phyloP scores from a whole-genome alignment of 2,113 vertebrate genomes.

The Oceanites oceanicus region DNA sequence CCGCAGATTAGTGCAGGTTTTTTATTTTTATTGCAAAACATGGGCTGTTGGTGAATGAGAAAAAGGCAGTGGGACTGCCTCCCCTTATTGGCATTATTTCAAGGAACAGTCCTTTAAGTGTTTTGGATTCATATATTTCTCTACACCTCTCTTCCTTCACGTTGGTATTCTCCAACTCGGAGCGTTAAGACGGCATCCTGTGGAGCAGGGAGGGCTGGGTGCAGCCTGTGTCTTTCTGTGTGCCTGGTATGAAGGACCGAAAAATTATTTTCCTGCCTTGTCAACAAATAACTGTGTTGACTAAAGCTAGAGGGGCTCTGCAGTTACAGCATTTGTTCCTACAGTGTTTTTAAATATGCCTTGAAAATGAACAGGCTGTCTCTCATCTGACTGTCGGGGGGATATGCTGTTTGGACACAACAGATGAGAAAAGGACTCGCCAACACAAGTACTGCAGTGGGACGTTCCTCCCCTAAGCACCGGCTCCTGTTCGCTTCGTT shows the following conservation, averaged over 20 bases:
- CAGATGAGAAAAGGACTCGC: no score
- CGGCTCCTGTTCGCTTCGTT: not conserved
- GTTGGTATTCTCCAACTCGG: accelerated
- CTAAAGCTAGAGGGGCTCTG: not conserved
- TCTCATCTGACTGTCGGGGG: no score
- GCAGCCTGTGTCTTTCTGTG: not conserved
- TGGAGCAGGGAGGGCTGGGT: not conserved
- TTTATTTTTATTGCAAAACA: not conserved
- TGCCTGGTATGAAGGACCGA: accelerated
- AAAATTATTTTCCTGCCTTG: no score
- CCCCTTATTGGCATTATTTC: not conserved
- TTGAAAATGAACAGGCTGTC: not conserved
- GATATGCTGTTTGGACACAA: not conserved
- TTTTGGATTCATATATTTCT: not conserved
- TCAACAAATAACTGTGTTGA: no score
- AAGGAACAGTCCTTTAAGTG: not conserved
- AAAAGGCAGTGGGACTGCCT: not conserved
- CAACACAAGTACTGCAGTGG: not conserved
- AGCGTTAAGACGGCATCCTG: accelerated
- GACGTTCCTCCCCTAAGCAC: no score
- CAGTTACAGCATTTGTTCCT: not conserved
- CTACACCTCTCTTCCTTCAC: not conserved
- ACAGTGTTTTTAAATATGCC: not conserved
- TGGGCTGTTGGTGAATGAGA: not conserved
- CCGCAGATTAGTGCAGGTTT: not conserved